Conservation (phyloP, 2,113 vertebrate genomes). For the Etia nguti region DNA sequence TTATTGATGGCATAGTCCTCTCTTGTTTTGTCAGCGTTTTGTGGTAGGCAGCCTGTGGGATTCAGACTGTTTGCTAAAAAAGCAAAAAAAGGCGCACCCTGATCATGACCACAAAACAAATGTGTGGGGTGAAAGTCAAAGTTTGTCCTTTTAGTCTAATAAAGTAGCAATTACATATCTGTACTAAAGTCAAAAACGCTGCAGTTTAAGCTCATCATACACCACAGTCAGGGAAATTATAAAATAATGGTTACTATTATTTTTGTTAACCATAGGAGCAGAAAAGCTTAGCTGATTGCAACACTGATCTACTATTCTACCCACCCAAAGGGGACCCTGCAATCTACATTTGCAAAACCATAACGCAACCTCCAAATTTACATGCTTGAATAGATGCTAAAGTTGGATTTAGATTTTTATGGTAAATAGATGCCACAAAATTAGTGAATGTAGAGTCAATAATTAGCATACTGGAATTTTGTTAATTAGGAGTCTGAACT, state of each 20-base stretch:
- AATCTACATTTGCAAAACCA: background rate
- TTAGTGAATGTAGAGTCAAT: background rate
- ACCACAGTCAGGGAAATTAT: background rate
- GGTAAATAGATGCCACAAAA: background rate
- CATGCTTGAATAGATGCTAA: background rate
- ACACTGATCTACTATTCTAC: background rate
- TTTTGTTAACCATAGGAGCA: background rate
- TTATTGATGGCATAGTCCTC: slow-evolving; percentile 19
- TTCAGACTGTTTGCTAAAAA: background rate
- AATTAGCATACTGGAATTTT: background rate
- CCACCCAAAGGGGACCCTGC: background rate
- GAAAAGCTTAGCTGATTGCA: background rate
- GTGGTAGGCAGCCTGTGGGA: background rate
- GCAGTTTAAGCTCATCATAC: background rate
- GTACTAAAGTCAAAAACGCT: background rate
- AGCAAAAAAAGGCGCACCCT: background rate
- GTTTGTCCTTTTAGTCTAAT: background rate
- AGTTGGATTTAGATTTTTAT: background rate
- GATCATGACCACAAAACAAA: background rate
- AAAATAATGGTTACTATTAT: background rate
- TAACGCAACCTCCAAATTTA: background rate
- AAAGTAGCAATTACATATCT: background rate
- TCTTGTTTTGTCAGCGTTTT: slow-evolving; percentile 45
- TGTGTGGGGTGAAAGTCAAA: background rate
- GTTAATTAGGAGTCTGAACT: background rate